phyloP scores from a whole-genome alignment of 2,113 vertebrate species.

The Haplotaxodon microlepis region DNA sequence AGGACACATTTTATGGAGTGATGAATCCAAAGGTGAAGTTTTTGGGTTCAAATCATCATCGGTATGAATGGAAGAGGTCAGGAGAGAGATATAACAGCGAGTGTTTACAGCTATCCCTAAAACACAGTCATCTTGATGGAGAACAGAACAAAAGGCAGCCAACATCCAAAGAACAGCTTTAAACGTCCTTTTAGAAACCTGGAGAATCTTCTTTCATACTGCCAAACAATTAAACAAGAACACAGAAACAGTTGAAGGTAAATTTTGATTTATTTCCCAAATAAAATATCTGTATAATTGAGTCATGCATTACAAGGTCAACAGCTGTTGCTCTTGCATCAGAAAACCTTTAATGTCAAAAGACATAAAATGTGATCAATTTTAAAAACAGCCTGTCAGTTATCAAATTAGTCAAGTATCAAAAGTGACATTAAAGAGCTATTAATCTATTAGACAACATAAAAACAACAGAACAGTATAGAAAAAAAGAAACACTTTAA shows the following conservation, averaged over 20 bases:
- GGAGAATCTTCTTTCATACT: not conserved
- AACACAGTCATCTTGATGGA: not conserved
- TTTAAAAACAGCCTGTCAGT: constrained; percentile 26
- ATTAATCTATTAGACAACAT: constrained; percentile 35
- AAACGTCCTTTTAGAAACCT: not conserved
- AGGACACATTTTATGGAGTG: not conserved
- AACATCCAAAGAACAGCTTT: not conserved
- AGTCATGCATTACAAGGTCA: constrained; percentile 51
- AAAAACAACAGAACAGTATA: constrained; percentile 18
- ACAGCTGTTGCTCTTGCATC: constrained; percentile 21
- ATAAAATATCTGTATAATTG: constrained; percentile 25
- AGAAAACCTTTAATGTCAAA: constrained; percentile 32
- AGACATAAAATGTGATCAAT: constrained; percentile 29
- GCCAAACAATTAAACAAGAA: not conserved
- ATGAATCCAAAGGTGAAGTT: not conserved
- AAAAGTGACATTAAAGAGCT: constrained; percentile 51
- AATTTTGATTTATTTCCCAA: constrained; percentile 55
- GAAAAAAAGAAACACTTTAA: not conserved
- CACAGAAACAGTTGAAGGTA: not conserved
- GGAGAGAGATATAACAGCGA: not conserved
- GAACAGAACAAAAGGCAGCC: not conserved
- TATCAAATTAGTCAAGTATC: constrained; percentile 55
- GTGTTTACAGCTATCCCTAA: not conserved
- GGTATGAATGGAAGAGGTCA: not conserved
- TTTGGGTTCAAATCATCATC: not conserved